Conservation (phyloP, 2,888 invertebrate species). For the Acanthococcus lagerstroemiae region DNA sequence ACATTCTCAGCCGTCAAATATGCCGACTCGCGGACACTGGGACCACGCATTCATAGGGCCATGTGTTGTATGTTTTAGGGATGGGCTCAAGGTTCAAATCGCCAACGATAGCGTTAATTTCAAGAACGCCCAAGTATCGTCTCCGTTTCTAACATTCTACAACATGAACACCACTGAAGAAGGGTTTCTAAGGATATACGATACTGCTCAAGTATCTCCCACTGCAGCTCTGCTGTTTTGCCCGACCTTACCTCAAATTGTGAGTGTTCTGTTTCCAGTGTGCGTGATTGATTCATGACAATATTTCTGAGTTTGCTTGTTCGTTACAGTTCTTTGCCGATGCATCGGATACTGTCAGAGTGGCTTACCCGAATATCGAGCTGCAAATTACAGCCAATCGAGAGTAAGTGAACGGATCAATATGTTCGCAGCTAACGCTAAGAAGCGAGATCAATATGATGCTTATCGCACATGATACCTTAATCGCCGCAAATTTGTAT, state of each 20-base stretch:
- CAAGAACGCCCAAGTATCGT: conserved; percentile 6
- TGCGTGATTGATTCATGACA: not conserved
- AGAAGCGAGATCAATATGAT: no score
- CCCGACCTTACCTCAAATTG: conserved; percentile 10
- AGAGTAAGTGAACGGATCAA: conserved; percentile 8
- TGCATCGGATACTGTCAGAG: not conserved
- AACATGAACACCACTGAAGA: conserved; percentile 19
- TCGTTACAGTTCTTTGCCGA: not conserved
- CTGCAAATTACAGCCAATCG: conserved; percentile 6
- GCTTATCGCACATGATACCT: no score
- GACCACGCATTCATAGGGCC: no score
- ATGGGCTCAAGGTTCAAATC: conserved; percentile 16
- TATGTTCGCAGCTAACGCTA: no score
- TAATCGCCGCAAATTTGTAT: no score
- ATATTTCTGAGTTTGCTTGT: not conserved
- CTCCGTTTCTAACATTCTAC: conserved; percentile 20
- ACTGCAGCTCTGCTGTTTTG: conserved; percentile 17
- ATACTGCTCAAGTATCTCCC: conserved; percentile 13
- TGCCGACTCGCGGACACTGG: not conserved
- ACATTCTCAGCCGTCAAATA: not conserved
- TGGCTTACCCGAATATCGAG: not conserved
- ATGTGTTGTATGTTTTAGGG: not conserved
- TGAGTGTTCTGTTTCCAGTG: not conserved
- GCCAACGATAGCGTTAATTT: conserved; percentile 19
- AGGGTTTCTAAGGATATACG: conserved; percentile 17